Evolutionary conservation across 1,140 invertebrate species (phyloP).

Genomic region (Lordiphosa stackelbergi): DNA sequence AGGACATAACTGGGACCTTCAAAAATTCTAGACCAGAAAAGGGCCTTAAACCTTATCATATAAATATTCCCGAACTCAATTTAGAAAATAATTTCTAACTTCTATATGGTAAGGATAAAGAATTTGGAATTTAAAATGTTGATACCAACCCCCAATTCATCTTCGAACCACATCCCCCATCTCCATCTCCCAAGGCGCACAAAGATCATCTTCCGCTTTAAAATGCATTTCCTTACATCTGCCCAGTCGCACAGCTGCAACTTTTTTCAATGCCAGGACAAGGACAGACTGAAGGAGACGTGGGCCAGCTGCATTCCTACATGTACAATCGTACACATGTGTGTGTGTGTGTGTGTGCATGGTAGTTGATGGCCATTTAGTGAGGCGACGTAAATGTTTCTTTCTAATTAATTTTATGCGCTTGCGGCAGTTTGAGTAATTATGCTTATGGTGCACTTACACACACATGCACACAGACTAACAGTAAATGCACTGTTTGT

Average conservation of each 20-base stretch:
- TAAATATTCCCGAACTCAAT: no score
- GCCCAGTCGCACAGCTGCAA: constrained; percentile 22
- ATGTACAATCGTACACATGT: neutral
- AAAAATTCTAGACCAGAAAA: no score
- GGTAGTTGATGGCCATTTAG: constrained; percentile 40
- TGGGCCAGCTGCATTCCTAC: constrained; percentile 23
- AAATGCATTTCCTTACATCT: constrained; percentile 23
- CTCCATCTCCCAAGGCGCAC: neutral
- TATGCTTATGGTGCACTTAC: constrained; percentile 21
- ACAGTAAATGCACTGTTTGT: constrained; percentile 32
- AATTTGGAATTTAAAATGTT: no score
- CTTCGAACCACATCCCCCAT: no score
- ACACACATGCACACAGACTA: constrained; percentile 1
- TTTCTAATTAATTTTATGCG: constrained; percentile 66
- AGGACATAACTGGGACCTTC: no score
- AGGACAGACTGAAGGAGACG: constrained; percentile 13
- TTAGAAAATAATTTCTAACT: no score
- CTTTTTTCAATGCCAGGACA: constrained; percentile 41
- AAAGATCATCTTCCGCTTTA: constrained; percentile 9
- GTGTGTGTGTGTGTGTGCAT: constrained; percentile 5
- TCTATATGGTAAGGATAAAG: no score
- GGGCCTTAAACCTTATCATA: no score
- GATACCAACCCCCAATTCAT: no score
- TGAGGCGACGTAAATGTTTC: constrained; percentile 35
- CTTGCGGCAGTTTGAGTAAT: constrained; percentile 54